A percentile compares a stretch with the other conserved stretches of the same genome.
Evolutionary conservation across 2,113 vertebrate genomes (phyloP).

Genomic region (Poeciliopsis retropinna): DNA sequence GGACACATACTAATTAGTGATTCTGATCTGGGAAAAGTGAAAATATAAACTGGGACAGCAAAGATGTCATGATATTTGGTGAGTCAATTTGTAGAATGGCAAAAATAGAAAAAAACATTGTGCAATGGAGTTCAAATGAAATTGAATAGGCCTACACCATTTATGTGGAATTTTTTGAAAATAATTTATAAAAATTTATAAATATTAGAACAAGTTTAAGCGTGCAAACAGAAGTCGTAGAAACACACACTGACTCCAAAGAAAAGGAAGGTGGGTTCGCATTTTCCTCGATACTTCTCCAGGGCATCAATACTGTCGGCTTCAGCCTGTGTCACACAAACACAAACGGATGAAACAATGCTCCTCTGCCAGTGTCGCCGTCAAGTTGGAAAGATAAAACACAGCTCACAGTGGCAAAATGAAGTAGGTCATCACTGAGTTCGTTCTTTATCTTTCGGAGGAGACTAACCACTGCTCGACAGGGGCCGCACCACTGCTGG

Average conservation of each 20-base stretch:
- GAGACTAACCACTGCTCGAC: slow-evolving; percentile 87
- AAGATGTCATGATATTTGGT: neutral
- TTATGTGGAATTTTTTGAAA: neutral
- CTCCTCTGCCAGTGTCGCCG: neutral
- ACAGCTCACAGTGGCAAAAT: slow-evolving; percentile 89
- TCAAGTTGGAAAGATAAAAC: neutral
- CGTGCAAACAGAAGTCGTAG: neutral
- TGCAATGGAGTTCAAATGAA: neutral
- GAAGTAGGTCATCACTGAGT: slow-evolving; percentile 84
- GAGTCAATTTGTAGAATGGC: neutral
- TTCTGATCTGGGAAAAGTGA: neutral
- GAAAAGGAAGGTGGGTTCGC: slow-evolving; percentile 93
- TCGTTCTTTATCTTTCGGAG: slow-evolving; percentile 92
- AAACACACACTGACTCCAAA: slow-evolving; percentile 83
- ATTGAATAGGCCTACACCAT: neutral
- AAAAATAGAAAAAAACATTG: neutral
- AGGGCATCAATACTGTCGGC: slow-evolving; percentile 88
- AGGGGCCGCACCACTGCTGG: slow-evolving; percentile 96
- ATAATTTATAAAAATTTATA: neutral
- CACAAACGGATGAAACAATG: slow-evolving; percentile 8
- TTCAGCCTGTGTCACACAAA: slow-evolving; percentile 83
- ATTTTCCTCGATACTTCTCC: slow-evolving; percentile 88
- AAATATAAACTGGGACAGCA: neutral
- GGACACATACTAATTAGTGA: neutral
- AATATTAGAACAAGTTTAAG: neutral